phyloP scores from a whole-genome alignment of 2,797 vertebrate genomes.

The Orestias chungarensis region DNA sequence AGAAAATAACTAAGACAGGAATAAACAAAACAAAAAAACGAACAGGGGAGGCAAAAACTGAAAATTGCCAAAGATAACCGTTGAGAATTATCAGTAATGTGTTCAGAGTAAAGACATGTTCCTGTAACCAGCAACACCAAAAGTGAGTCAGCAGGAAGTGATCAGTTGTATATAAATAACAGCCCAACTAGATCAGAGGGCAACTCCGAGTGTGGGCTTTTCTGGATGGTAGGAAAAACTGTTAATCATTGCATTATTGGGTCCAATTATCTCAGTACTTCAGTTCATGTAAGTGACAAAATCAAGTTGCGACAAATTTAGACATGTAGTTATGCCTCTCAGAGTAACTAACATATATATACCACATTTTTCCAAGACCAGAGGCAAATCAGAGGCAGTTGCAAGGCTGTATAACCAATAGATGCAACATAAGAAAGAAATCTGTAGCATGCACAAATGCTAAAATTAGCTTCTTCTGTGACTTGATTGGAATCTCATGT shows the following conservation, averaged over 20 bases:
- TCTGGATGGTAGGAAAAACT: neutral
- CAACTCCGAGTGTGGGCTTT: neutral
- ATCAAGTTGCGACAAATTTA: neutral
- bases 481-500: neutral
- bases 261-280: neutral
- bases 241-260: neutral
- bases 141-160: slow-evolving; percentile 16
- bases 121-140: neutral
- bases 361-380: neutral
- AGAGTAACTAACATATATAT: neutral
- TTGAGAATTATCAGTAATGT: neutral
- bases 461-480: neutral
- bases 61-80: neutral
- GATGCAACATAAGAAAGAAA: neutral
- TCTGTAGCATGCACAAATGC: neutral
- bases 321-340: neutral
- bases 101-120: neutral
- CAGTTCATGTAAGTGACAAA: neutral
- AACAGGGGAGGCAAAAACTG: neutral
- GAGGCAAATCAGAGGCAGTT: neutral
- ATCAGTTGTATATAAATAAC: neutral
- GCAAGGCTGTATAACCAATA: neutral
- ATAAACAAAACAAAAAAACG: slow-evolving; percentile 2
- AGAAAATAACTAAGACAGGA: slow-evolving; percentile 8
- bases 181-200: slow-evolving; percentile 1